Base-by-base conservation (phyloP, 1,140 invertebrate genomes). In the Cephus cinctus region DNA sequence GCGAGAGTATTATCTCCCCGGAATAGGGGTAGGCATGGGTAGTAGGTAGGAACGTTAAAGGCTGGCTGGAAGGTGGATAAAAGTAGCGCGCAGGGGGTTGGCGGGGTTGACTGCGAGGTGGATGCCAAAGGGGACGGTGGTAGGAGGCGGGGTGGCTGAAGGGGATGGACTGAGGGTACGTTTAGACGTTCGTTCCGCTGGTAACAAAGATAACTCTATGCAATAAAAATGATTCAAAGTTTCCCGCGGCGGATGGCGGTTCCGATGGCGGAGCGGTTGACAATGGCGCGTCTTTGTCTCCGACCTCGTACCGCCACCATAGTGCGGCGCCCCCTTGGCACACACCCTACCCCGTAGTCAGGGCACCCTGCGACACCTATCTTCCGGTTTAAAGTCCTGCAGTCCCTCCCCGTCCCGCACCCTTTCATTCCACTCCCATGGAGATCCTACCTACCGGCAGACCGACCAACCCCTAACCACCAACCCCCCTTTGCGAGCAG, bases 151-250 rank as follows among this genome's bases (percentile, higher is more conserved):
- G 46, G 38, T 32, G 21, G 32, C 27, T 20, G 50, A 47, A 47
- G 55, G 52, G 56, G 61, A 65, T 51, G 51, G 49, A 23, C 25
- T 42, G 44, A 57, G 58, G 57, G 60, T 58, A 52, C 69, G 68
- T 71, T 76, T 73, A 76, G 73, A 74, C 69, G 71, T 73, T 74
- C 70, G 69, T 73, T 69, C 67, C 69, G 69, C 64, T 69, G 67
- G 61, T 76, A 76, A 77, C 73, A 76, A 77, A 77, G 75, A 77
- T 77, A 77, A 77, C 73, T 77, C 75, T 73, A 75, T 75, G 75
- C 75, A 77, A 77, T 77, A 77, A 77, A 76, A 77, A 77, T 77
- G 75, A 76, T 76, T 77, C 75, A 77, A 77, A 77, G 75, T 77
- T 76, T 77, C 75, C 75, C 75, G 75, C 73, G 66, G 72, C 67